Evolutionary conservation across 2,113 vertebrate genomes (phyloP).

Genomic region (Halcyon senegalensis): DNA sequence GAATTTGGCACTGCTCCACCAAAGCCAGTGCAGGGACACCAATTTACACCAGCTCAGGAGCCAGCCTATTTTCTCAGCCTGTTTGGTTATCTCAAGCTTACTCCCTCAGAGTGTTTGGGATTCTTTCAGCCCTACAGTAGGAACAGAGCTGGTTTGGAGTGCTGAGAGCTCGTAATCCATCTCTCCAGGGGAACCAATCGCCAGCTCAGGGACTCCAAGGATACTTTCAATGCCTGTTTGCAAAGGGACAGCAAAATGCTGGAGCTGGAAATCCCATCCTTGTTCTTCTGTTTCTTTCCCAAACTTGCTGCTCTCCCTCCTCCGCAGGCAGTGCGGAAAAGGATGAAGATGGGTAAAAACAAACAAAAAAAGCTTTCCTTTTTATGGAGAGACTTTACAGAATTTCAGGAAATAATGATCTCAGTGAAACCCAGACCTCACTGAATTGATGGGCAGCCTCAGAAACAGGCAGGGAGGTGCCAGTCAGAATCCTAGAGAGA

Average conservation of each 20-base stretch:
- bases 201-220: not conserved
- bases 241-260: not conserved
- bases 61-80: not conserved
- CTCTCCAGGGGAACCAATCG: fast-evolving
- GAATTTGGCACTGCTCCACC: not conserved
- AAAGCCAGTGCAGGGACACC: not conserved
- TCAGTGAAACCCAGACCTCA: not conserved
- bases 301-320: not conserved
- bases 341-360: not conserved
- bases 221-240: fast-evolving
- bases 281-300: not conserved
- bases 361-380: not conserved
- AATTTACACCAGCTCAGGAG: not conserved
- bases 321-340: not conserved
- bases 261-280: not conserved
- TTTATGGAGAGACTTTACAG: not conserved
- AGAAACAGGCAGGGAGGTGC: slow-evolving; percentile 42
- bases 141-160: not conserved
- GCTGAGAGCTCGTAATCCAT: fast-evolving
- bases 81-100: not conserved
- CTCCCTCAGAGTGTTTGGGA: not conserved
- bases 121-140: not conserved
- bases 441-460: slow-evolving; percentile 27
- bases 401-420: slow-evolving; percentile 2
- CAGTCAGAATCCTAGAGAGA: slow-evolving; percentile 32